Conservation (phyloP, 2,797 vertebrate species). For the Bufotes viridis region DNA sequence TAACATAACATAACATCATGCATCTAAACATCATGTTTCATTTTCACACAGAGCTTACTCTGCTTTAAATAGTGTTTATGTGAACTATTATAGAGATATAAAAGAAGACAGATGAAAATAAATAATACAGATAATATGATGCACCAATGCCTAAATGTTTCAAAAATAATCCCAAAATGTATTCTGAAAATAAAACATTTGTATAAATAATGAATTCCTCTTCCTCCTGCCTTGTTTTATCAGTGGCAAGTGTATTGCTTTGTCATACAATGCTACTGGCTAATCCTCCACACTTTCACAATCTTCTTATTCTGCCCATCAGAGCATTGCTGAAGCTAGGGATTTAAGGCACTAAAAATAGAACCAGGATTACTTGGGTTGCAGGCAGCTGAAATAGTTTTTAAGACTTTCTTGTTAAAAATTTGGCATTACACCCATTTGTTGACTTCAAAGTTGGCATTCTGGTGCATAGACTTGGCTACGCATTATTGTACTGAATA, state of each 20-base stretch:
- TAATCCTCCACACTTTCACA: slow-evolving; percentile 77
- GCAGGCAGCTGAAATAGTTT: slow-evolving; percentile 71
- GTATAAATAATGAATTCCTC: slow-evolving; percentile 65
- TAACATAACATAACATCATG: too few relatives aligned
- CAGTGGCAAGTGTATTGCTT: slow-evolving; percentile 71
- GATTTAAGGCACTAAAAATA: slow-evolving; percentile 79
- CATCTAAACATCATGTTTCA: neutral
- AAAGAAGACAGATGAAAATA: neutral
- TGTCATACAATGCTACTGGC: slow-evolving; percentile 73
- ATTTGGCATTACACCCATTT: slow-evolving; percentile 63
- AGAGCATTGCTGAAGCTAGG: slow-evolving; percentile 71
- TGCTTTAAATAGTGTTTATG: neutral
- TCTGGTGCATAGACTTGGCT: neutral
- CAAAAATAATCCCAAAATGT: slow-evolving; percentile 25
- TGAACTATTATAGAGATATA: neutral
- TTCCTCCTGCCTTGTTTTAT: slow-evolving; percentile 63
- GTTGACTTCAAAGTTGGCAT: slow-evolving; percentile 63
- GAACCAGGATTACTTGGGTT: slow-evolving; percentile 76
- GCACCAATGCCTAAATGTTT: neutral
- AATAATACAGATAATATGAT: neutral
- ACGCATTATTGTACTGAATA: neutral
- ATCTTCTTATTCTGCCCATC: slow-evolving; percentile 77
- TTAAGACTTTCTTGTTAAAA: slow-evolving; percentile 69
- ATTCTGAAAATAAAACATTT: slow-evolving; percentile 55
- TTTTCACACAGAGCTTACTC: neutral